phyloP scores from a whole-genome alignment of 30 jellyfish, hydroid and myxozoan species.

The Hydractinia echinata region DNA sequence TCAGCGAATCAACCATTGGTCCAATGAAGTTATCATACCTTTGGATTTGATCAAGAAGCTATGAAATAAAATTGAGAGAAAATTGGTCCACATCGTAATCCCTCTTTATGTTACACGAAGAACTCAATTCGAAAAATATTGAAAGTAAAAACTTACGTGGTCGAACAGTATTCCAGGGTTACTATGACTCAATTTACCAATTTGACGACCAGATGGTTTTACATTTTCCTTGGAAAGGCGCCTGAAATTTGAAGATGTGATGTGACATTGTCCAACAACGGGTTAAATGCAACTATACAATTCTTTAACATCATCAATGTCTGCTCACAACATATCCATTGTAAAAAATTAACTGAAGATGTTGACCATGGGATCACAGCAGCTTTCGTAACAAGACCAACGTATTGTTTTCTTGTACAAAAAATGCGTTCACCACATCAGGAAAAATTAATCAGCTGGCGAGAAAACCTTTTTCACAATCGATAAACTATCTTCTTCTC shows the following conservation, averaged over 20 bases:
- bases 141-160: constrained; percentile 38
- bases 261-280: no score
- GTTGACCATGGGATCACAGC: no score
- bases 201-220: constrained; percentile 92
- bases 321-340: no score
- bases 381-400: no score
- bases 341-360: no score
- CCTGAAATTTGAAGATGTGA: constrained; percentile 22
- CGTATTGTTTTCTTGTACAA: no score
- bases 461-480: no score
- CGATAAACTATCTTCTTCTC: no score
- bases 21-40: constrained; percentile 92
- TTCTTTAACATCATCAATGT: no score
- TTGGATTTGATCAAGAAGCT: constrained; percentile 90
- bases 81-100: not conserved
- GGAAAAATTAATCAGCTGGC: no score
- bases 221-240: constrained; percentile 92
- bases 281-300: no score
- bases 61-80: constrained; percentile 2
- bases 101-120: not conserved
- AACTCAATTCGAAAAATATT: not conserved
- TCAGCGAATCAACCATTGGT: constrained; percentile 96
- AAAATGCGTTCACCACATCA: no score
- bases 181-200: constrained; percentile 94
- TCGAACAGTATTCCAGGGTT: constrained; percentile 89